Conservation (phyloP, 2,797 vertebrate genomes). For the Pangasius larnaudii region DNA sequence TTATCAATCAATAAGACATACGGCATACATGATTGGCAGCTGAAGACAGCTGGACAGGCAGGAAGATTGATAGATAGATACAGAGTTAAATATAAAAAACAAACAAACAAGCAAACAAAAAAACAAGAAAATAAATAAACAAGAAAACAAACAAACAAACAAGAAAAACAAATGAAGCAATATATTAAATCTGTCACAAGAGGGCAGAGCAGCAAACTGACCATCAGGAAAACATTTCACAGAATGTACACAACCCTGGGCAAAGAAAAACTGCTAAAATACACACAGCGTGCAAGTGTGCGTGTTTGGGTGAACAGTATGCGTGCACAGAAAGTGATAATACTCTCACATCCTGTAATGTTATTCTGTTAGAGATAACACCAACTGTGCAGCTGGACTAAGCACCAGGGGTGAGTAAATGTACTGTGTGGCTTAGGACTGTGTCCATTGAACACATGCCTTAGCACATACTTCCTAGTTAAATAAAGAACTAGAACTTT, state of each 20-base stretch:
- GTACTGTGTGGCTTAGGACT: background rate
- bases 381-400: background rate
- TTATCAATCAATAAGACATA: background rate
- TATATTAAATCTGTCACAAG: constrained; percentile 17
- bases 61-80: background rate
- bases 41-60: background rate
- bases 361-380: background rate
- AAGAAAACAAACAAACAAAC: background rate
- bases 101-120: too few species aligned
- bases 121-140: background rate
- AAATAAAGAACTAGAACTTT: background rate
- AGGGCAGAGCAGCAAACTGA: constrained; percentile 22
- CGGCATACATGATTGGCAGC: background rate
- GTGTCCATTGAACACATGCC: background rate
- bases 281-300: background rate
- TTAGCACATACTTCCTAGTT: background rate
- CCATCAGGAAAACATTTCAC: background rate
- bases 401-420: background rate
- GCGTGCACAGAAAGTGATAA: background rate
- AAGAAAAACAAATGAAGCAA: background rate
- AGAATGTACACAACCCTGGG: background rate
- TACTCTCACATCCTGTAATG: background rate
- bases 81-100: background rate
- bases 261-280: background rate
- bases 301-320: background rate